These are phyloP conservation scores for Neodiprion fabricii DNA, from an alignment of 1,140 invertebrate species.

Conservation along the genomic window DNA sequence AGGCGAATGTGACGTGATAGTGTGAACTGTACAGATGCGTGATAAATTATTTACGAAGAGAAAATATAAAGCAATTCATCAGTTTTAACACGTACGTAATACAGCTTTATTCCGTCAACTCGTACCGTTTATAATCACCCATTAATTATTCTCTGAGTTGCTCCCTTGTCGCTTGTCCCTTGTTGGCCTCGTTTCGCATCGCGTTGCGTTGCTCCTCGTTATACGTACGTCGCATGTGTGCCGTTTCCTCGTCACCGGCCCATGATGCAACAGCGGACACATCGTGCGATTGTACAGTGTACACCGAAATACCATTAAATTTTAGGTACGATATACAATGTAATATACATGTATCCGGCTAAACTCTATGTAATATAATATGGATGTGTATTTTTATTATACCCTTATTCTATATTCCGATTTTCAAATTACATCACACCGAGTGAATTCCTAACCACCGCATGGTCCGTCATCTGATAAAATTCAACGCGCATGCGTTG, in stretches of 20 bases:
- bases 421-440: neutral
- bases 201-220: neutral
- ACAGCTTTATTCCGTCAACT: constrained; percentile 5
- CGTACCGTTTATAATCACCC: neutral
- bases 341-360: neutral
- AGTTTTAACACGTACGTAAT: constrained; percentile 3
- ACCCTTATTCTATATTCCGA: neutral
- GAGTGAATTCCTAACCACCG: neutral
- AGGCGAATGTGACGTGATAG: too few relatives aligned
- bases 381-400: neutral
- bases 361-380: neutral
- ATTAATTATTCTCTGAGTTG: constrained; percentile 3
- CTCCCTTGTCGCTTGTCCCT: constrained; percentile 6
- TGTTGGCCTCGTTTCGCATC: neutral
- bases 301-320: constrained; percentile 2
- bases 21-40: too few relatives aligned
- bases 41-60: too few relatives aligned
- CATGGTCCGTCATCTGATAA: too few relatives aligned
- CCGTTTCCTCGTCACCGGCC: neutral
- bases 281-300: neutral
- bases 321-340: too few relatives aligned
- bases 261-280: neutral
- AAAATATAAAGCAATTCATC: neutral
- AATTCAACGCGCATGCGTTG: too few relatives aligned
- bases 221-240: neutral